phyloP scores from a whole-genome alignment of 1,140 invertebrate species.

The Trachymyrmex cornetzi region DNA sequence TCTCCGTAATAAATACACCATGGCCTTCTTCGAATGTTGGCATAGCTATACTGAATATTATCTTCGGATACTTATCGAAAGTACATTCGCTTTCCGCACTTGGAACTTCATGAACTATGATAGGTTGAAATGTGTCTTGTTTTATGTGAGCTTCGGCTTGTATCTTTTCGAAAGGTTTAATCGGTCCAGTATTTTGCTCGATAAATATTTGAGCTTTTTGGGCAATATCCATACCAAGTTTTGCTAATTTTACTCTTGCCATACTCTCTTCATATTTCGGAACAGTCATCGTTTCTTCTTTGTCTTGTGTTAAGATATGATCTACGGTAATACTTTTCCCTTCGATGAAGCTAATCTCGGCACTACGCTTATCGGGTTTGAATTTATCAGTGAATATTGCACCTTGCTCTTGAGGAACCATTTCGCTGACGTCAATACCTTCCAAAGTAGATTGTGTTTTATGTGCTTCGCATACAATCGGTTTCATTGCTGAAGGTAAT shows the following conservation, averaged over 20 bases:
- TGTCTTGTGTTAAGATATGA: conserved; percentile 85
- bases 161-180: conserved; percentile 71
- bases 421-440: conserved; percentile 78
- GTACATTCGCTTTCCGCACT: conserved; percentile 72
- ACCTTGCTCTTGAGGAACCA: conserved; percentile 79
- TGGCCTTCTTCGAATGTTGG: conserved; percentile 77
- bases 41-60: conserved; percentile 56
- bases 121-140: conserved; percentile 79
- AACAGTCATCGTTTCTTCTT: conserved; percentile 78
- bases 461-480: conserved; percentile 69
- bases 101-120: conserved; percentile 80
- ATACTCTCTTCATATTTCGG: conserved; percentile 67
- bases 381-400: conserved; percentile 77
- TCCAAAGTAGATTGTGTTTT: conserved; percentile 79
- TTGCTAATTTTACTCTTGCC: conserved; percentile 72
- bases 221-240: conserved; percentile 75
- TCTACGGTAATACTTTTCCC: conserved; percentile 85
- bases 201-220: conserved; percentile 73
- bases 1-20: conserved; percentile 82
- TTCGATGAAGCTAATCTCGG: conserved; percentile 83
- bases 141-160: conserved; percentile 79
- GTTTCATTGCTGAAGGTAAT: conserved; percentile 57
- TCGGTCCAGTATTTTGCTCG: conserved; percentile 72
- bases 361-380: conserved; percentile 79
- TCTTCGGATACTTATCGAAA: conserved; percentile 72